A percentile compares a stretch with the other conserved stretches of the same genome.
phyloP scores from a whole-genome alignment of 2,113 vertebrate species.

The Furnarius figulus region DNA sequence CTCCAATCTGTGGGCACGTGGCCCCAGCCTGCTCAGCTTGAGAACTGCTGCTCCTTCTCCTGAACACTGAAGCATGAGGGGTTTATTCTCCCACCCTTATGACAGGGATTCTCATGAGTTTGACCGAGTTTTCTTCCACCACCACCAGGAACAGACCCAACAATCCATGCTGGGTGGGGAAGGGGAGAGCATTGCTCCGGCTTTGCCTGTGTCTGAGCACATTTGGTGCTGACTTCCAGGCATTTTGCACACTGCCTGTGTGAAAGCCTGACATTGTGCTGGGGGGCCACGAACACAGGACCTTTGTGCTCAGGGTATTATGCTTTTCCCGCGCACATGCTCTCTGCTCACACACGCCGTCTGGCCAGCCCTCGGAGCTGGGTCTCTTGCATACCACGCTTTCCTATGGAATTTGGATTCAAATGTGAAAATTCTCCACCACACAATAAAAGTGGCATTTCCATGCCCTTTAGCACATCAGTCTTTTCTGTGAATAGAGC shows the following conservation, averaged over 20 bases:
- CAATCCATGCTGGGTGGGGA: accelerated
- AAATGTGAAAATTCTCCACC: conserved; percentile 70
- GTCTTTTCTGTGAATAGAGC: conserved; percentile 77
- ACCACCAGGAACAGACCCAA: background rate
- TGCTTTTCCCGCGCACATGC: background rate
- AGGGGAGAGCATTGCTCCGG: background rate
- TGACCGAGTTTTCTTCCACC: background rate
- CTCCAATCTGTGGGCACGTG: background rate
- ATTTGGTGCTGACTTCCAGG: background rate
- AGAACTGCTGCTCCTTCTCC: background rate
- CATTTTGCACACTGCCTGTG: background rate
- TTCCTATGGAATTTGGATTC: conserved; percentile 75
- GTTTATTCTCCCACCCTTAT: background rate
- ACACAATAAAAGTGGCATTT: conserved; percentile 74
- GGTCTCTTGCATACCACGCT: conserved; percentile 60
- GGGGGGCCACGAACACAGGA: conserved; percentile 56
- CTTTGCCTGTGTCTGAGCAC: background rate
- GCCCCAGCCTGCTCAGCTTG: background rate
- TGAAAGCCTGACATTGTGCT: background rate
- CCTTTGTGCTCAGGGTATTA: conserved; percentile 65
- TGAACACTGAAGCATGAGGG: accelerated
- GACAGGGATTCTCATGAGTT: background rate
- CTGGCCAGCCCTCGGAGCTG: background rate
- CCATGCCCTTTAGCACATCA: conserved; percentile 78
- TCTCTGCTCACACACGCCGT: conserved; percentile 10